Evolutionary conservation across 1,140 invertebrate genomes (phyloP).

Genomic region (Cataglyphis hispanica): DNA sequence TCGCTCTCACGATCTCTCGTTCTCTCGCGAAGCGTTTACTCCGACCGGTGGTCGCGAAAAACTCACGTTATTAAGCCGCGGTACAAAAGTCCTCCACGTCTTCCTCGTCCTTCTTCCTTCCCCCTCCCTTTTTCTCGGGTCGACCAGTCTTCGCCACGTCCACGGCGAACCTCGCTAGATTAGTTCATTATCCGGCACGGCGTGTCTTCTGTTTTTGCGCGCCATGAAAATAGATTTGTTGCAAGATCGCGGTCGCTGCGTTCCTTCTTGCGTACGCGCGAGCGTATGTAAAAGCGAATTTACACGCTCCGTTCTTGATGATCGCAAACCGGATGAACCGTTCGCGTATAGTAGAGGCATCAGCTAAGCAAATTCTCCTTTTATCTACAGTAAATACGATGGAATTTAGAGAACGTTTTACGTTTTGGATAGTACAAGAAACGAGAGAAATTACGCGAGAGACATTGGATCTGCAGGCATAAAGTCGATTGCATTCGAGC

Average conservation of each 20-base stretch:
- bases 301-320: slow-evolving; percentile 13
- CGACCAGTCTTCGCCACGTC: slow-evolving; percentile 47
- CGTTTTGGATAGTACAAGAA: not conserved
- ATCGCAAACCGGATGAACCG: slow-evolving; percentile 39
- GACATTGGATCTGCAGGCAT: too few species aligned
- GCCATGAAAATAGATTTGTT: slow-evolving; percentile 81
- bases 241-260: slow-evolving; percentile 75
- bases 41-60: slow-evolving; percentile 71
- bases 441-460: too few species aligned
- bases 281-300: slow-evolving; percentile 44
- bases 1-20: slow-evolving; percentile 54
- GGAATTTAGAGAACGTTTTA: not conserved
- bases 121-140: slow-evolving; percentile 30
- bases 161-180: slow-evolving; percentile 74
- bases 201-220: slow-evolving; percentile 80
- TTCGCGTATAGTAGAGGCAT: not conserved
- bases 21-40: slow-evolving; percentile 64
- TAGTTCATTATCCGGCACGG: slow-evolving; percentile 80
- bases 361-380: not conserved
- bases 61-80: slow-evolving; percentile 80
- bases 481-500: not conserved
- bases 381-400: not conserved
- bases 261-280: slow-evolving; percentile 73
- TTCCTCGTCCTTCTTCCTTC: slow-evolving; percentile 57
- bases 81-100: slow-evolving; percentile 69